A percentile compares a stretch with the other conserved stretches of the same genome.
phyloP scores from a whole-genome alignment of 2,113 vertebrate genomes.

The Albula goreensis region DNA sequence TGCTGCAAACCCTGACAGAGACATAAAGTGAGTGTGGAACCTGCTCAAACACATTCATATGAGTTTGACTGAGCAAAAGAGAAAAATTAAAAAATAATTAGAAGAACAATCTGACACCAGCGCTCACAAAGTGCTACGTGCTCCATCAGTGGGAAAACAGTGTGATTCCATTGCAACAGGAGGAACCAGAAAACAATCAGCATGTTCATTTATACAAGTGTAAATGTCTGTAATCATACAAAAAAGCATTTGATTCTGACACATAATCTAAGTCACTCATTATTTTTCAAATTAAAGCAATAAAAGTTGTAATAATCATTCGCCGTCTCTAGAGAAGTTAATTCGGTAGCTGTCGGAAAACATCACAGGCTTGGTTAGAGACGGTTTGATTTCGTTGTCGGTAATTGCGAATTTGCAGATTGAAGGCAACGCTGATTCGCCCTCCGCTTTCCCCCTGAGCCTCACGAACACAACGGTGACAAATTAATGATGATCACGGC shows the following conservation, averaged over 20 bases:
- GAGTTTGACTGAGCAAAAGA: background rate
- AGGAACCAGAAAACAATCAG: background rate
- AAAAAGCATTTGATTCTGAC: background rate
- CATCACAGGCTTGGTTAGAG: background rate
- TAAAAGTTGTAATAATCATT: background rate
- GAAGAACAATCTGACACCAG: background rate
- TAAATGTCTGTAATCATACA: constrained; percentile 6
- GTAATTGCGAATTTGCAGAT: constrained; percentile 1
- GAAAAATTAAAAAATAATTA: background rate
- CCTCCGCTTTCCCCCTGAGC: background rate
- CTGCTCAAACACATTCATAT: background rate
- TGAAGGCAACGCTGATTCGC: background rate
- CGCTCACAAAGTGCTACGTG: background rate
- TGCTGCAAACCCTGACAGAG: background rate
- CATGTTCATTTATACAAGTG: background rate
- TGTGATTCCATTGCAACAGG: background rate
- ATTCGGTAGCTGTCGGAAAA: constrained; percentile 15
- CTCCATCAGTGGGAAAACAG: background rate
- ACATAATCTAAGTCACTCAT: constrained; percentile 1
- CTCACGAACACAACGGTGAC: background rate
- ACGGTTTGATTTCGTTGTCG: background rate
- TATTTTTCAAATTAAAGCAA: constrained; percentile 13
- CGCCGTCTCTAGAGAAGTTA: constrained; percentile 8
- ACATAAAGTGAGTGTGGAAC: background rate
- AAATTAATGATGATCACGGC: background rate